These are phyloP conservation scores for Drosophila mulleri DNA, from an alignment of 2,888 invertebrate genomes.

Conservation along the genomic window DNA sequence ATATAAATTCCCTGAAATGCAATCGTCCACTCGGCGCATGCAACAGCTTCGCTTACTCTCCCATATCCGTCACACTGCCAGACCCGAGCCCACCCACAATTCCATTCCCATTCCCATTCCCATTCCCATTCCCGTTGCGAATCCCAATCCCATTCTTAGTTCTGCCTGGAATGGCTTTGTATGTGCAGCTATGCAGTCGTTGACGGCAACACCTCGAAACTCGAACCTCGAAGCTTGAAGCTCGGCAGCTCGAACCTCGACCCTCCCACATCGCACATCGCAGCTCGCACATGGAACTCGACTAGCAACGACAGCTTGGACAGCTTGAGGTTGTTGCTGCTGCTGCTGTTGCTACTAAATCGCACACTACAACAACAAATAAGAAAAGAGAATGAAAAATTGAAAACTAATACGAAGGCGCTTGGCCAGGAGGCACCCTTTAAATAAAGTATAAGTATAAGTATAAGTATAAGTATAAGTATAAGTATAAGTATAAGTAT, in stretches of 20 bases:
- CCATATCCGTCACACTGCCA: conserved; percentile 17
- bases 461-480: neutral
- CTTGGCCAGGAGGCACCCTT: conserved; percentile 9
- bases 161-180: conserved; percentile 30
- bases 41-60: conserved; percentile 1
- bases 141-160: conserved; percentile 1
- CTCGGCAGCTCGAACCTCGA: neutral
- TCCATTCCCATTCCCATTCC: neutral
- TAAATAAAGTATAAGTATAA: neutral
- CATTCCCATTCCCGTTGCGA: neutral
- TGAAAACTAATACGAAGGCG: conserved; percentile 1
- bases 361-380: conserved; percentile 1
- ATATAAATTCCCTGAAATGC: neutral
- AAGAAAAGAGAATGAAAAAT: conserved; percentile 9
- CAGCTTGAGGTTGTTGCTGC: conserved; percentile 52
- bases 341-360: conserved; percentile 2
- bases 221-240: conserved; percentile 2
- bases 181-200: conserved; percentile 24
- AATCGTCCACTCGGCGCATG: conserved; percentile 7
- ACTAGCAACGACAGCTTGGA: conserved; percentile 36
- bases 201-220: conserved; percentile 38
- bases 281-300: conserved; percentile 20
- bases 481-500: neutral
- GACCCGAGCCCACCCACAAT: neutral
- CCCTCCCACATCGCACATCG: conserved; percentile 1